phyloP scores from a whole-genome alignment of 2,888 invertebrate genomes.

The Azorinus chamasolen region DNA sequence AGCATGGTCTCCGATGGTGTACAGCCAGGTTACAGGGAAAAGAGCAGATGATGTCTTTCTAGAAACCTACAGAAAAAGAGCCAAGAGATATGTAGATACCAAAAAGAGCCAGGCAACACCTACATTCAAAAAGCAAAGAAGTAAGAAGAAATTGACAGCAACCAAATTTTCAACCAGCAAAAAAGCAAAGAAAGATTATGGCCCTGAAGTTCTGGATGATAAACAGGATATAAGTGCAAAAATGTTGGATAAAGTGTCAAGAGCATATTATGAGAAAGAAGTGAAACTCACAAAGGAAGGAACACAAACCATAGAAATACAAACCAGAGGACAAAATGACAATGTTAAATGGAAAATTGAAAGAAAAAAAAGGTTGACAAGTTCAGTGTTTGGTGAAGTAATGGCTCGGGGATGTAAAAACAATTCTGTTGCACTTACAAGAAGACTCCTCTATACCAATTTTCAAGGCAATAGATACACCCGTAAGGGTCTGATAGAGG shows the following conservation, averaged over 20 bases:
- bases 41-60: slow-evolving; percentile 17
- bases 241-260: no score
- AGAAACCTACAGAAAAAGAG: slow-evolving; percentile 11
- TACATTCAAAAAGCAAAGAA: no score
- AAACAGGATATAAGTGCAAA: no score
- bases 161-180: no score
- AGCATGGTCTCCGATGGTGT: slow-evolving; percentile 25
- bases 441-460: background rate
- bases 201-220: no score
- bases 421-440: background rate
- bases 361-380: slow-evolving; percentile 18
- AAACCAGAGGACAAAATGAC: slow-evolving; percentile 7
- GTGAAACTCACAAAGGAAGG: no score
- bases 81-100: background rate
- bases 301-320: background rate
- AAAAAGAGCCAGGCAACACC: no score
- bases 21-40: slow-evolving; percentile 1
- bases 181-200: no score
- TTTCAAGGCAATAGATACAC: slow-evolving; percentile 7
- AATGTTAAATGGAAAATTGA: slow-evolving; percentile 12
- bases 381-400: slow-evolving; percentile 18
- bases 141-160: no score
- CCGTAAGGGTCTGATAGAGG: background rate
- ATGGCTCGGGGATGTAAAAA: background rate
- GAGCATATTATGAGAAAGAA: no score